Base-by-base conservation (phyloP, 2,113 vertebrate species). In the Platysteira castanea region DNA sequence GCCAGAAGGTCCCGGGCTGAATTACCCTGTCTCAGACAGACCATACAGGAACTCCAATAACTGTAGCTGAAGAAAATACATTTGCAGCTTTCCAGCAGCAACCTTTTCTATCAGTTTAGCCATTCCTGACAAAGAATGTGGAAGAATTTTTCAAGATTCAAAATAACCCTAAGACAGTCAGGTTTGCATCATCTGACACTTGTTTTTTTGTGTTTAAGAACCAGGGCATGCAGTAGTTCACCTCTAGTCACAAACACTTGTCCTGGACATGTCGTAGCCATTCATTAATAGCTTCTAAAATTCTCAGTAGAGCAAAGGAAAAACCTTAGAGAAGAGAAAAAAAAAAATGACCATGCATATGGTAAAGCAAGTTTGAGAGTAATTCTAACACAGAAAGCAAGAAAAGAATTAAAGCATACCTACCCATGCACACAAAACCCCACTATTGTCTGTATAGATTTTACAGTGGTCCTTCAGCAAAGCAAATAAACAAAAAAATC, bases 41-140 rank as follows among this genome's bases (percentile, higher is more conserved):
- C 8, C 42, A 9, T 13, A 6, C 17, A 49, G 35, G 6, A 89
- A 5, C 60, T 87, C 35, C 41, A 61, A 1, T 9, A n/a, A 7
- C 28, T 87, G 1, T 0, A 42, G 16, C 50, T 59, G 31, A 10
- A 81, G 8, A 71, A 5, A 3, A 10, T 2, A 2, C 6, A 22
- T 73, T 37, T 83, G 41, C 26, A 84, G 21, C 16, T 80, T 35
- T 15, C 8, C 37, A 61, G 42, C 21, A 65, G 33, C 15, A 37
- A 56, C 9, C 5, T 80, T 64, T 69, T 37, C 28, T 56, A 39
- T n/a, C 61, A 24, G 18, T 33, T 76, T 26, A 79, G 3, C n/a
- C 41, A 49, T 33, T 61, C n/a, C 71, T 61, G 22, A 44, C 18
- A 64, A 56, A 88, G 31, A 39, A 77, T 49, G 61, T 9, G 8